A percentile compares a stretch with the other conserved stretches of the same genome.
Evolutionary conservation across 2,797 vertebrate species (phyloP).

Genomic region (Xiphophorus birchmanni): DNA sequence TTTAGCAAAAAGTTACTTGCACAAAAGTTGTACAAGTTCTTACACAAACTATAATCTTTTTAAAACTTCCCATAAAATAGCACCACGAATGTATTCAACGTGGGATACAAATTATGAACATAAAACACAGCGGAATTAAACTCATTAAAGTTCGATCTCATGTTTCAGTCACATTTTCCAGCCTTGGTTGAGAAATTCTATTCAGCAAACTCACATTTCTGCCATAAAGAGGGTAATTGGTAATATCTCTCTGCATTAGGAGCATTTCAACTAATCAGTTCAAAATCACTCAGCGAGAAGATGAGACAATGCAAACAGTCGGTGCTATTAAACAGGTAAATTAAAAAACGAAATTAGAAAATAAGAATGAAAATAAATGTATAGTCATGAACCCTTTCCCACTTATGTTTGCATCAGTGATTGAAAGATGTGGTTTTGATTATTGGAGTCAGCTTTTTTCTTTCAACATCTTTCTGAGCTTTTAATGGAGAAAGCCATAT

Average conservation of each 20-base stretch:
- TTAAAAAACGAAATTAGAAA: constrained; percentile 56
- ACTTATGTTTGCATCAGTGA: constrained; percentile 37
- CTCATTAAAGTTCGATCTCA: constrained; percentile 64
- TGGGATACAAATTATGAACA: constrained; percentile 40
- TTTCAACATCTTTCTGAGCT: constrained; percentile 17
- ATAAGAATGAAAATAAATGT: constrained; percentile 16
- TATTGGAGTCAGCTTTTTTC: constrained; percentile 35
- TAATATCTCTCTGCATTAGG: constrained; percentile 54
- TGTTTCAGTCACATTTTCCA: constrained; percentile 57
- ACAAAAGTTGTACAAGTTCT: constrained; percentile 2
- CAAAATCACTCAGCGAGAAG: constrained; percentile 56
- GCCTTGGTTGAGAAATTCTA: constrained; percentile 54
- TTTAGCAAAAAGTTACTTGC: constrained; percentile 15
- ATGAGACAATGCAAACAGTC: constrained; percentile 63
- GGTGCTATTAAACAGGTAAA: constrained; percentile 57
- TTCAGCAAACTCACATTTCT: constrained; percentile 53
- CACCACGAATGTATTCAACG: constrained; percentile 32
- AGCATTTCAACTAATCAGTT: constrained; percentile 64
- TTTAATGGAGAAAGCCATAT: constrained; percentile 23
- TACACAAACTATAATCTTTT: constrained; percentile 13
- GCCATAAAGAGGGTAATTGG: constrained; percentile 57
- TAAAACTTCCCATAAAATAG: constrained; percentile 19
- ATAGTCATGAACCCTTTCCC: constrained; percentile 28
- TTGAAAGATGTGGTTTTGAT: constrained; percentile 34
- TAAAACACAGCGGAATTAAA: constrained; percentile 53